phyloP scores from a whole-genome alignment of 2,797 vertebrate species.

The Stomatorhinus walkeri region DNA sequence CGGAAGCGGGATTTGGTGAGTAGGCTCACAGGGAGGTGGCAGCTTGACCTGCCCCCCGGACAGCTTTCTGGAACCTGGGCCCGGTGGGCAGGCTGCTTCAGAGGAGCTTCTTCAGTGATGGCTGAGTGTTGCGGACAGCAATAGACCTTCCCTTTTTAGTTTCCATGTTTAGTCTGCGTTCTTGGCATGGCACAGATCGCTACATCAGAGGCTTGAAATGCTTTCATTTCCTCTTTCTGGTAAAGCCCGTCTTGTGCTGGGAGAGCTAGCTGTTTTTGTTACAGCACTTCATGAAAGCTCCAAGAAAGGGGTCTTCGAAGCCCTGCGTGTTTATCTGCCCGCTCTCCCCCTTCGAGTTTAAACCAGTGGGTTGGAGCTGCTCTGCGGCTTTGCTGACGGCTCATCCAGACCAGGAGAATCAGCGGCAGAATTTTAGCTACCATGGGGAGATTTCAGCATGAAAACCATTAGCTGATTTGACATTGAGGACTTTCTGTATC shows the following conservation, averaged over 20 bases:
- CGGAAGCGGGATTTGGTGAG: not conserved
- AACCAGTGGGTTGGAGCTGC: not conserved
- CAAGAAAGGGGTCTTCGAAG: not conserved
- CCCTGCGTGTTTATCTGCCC: not conserved
- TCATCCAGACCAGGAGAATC: not conserved
- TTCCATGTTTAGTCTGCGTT: slow-evolving; percentile 36
- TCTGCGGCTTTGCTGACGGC: not conserved
- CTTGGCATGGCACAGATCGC: not conserved
- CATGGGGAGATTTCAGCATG: not conserved
- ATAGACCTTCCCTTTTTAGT: slow-evolving; percentile 21
- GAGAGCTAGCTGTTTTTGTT: slow-evolving; percentile 17
- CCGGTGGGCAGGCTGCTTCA: too few species aligned
- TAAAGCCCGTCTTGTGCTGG: slow-evolving; percentile 12
- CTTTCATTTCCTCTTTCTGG: slow-evolving; percentile 27
- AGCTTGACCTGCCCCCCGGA: not conserved
- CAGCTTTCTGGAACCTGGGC: not conserved
- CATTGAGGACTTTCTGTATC: not conserved
- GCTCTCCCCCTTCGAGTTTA: not conserved
- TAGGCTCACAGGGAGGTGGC: not conserved
- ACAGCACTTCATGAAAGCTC: not conserved
- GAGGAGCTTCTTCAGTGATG: not conserved
- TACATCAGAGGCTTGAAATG: not conserved
- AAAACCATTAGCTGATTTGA: not conserved
- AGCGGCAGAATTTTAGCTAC: not conserved
- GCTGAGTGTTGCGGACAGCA: slow-evolving; percentile 4